These are phyloP conservation scores for Pseudanteris insignis DNA, from an alignment of 2,888 invertebrate species.

Conservation along the genomic window DNA sequence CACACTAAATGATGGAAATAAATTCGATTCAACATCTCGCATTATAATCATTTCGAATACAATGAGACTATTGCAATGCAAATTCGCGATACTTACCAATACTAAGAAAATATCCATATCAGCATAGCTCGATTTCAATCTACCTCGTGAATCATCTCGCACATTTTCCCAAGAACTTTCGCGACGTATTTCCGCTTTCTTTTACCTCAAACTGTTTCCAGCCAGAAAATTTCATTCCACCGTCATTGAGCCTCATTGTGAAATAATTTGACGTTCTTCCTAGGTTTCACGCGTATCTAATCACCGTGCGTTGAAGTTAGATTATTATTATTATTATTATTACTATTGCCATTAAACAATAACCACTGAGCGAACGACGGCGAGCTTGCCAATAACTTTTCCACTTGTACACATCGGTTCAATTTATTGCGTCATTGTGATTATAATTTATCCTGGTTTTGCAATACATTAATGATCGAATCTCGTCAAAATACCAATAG, in stretches of 20 bases:
- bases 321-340: constrained; percentile 11
- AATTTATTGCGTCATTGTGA: constrained; percentile 7
- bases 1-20: no score
- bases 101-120: no score
- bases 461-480: background rate
- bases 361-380: constrained; percentile 17
- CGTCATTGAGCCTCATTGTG: background rate
- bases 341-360: constrained; percentile 13
- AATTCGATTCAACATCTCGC: no score
- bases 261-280: constrained; percentile 9
- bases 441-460: constrained; percentile 11
- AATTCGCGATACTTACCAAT: no score
- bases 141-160: constrained; percentile 11
- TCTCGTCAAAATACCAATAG: no score
- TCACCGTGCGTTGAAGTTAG: background rate
- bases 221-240: constrained; percentile 5
- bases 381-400: constrained; percentile 24
- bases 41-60: no score
- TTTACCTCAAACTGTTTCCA: constrained; percentile 4
- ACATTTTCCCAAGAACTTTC: constrained; percentile 3
- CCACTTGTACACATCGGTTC: constrained; percentile 30
- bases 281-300: background rate
- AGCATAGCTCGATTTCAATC: no score
- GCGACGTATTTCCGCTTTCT: constrained; percentile 17
- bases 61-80: no score